phyloP scores from a whole-genome alignment of 2,113 vertebrate species.

The Phalacrocorax brasilianus region DNA sequence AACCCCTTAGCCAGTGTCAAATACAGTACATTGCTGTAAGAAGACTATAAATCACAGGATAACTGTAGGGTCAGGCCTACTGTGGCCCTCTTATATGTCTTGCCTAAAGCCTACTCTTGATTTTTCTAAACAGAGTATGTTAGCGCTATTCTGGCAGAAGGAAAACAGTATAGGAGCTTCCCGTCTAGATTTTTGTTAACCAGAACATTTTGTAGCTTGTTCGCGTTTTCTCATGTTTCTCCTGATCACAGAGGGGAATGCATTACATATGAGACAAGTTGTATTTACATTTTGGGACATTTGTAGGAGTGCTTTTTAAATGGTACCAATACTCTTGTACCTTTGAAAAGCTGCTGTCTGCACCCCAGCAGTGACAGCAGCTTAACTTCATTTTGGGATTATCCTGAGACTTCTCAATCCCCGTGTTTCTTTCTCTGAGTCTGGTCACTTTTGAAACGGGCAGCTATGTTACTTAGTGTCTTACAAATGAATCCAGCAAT shows the following conservation, averaged over 20 bases:
- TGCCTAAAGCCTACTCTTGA: constrained; percentile 45
- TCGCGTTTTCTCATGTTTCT: background rate
- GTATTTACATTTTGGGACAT: background rate
- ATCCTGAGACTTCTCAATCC: background rate
- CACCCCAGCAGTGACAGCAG: background rate
- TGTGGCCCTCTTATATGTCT: constrained; percentile 30
- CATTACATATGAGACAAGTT: background rate
- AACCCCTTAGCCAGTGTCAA: constrained; percentile 64
- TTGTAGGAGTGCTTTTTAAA: background rate
- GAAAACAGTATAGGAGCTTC: background rate
- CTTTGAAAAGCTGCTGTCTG: background rate
- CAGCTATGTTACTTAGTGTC: background rate
- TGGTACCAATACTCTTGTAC: background rate
- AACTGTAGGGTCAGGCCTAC: constrained; percentile 57
- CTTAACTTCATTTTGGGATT: background rate
- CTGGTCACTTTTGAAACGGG: background rate
- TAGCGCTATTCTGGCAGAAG: background rate
- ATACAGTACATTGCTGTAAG: constrained; percentile 47
- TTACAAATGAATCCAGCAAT: background rate
- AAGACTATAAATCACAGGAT: constrained; percentile 60
- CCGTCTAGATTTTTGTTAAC: background rate
- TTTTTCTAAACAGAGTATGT: constrained; percentile 5
- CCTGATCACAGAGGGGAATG: background rate
- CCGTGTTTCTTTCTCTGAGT: background rate
- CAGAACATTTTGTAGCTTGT: background rate